Conservation (phyloP, 1,140 invertebrate species). For the Cydia fagiglandana region DNA sequence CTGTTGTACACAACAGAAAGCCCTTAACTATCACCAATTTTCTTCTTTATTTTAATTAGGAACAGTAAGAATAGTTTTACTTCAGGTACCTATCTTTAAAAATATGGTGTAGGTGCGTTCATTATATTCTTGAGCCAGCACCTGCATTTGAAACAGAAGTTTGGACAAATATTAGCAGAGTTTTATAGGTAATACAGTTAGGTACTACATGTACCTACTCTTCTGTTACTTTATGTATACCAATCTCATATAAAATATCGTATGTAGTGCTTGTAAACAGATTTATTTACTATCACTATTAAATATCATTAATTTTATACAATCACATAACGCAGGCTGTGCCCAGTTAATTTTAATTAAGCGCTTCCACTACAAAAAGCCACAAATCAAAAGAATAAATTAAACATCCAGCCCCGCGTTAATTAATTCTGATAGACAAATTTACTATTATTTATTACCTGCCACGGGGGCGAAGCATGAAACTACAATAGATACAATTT, state of each 20-base stretch:
- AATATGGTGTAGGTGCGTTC: too few relatives aligned
- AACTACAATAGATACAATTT: conserved; percentile 59
- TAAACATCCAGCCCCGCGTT: conserved; percentile 25
- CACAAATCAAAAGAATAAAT: conserved; percentile 36
- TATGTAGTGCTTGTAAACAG: neutral
- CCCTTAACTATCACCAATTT: neutral
- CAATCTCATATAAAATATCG: neutral
- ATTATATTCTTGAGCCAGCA: too few relatives aligned
- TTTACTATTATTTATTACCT: conserved; percentile 34
- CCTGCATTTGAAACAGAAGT: too few relatives aligned
- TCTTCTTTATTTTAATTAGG: too few relatives aligned
- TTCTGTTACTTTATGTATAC: too few relatives aligned
- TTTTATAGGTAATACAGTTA: too few relatives aligned
- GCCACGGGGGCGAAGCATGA: conserved; percentile 31
- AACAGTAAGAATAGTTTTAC: too few relatives aligned
- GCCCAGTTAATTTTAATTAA: conserved; percentile 28
- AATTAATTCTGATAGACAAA: conserved; percentile 36
- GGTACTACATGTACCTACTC: too few relatives aligned
- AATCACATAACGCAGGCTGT: conserved; percentile 7
- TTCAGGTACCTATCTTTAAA: too few relatives aligned
- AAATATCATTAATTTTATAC: conserved; percentile 2
- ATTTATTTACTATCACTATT: neutral
- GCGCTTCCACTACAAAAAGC: conserved; percentile 32
- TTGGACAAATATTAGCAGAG: too few relatives aligned
- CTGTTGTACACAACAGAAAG: neutral